Percentiles rank a stretch among this genome's conserved stretches.
Conservation (phyloP, 1,140 invertebrate genomes). For the Tachypleus tridentatus region DNA sequence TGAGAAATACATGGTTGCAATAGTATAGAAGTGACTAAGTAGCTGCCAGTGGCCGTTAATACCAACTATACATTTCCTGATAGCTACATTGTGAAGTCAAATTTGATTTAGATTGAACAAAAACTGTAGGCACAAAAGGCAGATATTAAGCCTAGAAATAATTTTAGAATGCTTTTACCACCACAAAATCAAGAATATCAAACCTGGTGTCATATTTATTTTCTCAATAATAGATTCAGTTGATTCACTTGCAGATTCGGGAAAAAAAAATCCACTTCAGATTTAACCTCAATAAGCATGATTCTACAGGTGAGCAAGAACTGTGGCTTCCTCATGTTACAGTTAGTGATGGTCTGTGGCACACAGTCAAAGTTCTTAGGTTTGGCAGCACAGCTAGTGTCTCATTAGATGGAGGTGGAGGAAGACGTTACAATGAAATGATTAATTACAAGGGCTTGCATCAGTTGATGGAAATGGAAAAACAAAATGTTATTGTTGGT, state of each 20-base stretch:
- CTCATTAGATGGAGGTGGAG: constrained; percentile 89
- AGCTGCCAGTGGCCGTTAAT: no score
- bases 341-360: constrained; percentile 95
- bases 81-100: no score
- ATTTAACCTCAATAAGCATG: constrained; percentile 82
- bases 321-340: constrained; percentile 78
- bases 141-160: no score
- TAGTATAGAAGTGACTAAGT: no score
- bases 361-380: constrained; percentile 64
- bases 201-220: no score
- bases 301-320: constrained; percentile 67
- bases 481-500: constrained; percentile 86
- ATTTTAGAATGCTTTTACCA: no score
- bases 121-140: no score
- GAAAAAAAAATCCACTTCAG: constrained; percentile 78
- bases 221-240: no score
- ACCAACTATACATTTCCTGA: no score
- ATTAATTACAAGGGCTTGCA: constrained; percentile 72
- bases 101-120: no score
- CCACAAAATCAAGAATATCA: no score
- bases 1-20: no score
- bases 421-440: constrained; percentile 84
- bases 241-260: constrained; percentile 47
- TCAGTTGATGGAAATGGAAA: constrained; percentile 82
- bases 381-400: constrained; percentile 88